Evolutionary conservation across 2,888 invertebrate species (phyloP), one percentile per base, ranked within the genome.

Genomic region (Aspidiotus destructor): DNA sequence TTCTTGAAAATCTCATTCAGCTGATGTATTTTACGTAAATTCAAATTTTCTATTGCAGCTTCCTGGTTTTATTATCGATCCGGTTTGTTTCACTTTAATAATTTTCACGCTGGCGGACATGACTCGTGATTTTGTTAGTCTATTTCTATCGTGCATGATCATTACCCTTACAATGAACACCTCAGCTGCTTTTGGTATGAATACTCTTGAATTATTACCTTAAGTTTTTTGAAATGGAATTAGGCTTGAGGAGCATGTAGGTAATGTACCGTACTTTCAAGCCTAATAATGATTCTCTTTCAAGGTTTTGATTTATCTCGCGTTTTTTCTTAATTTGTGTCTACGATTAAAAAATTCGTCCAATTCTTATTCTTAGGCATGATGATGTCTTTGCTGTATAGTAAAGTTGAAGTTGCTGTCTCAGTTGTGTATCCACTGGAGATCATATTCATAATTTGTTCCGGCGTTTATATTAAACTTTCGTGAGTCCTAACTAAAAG

Each of bases 11-110:
- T 28, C 28, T 28, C 48, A 48, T 48, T 48, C 6, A 28, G 5
- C 28, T 28, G 1, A 28, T 5, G 48, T 48, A 48, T 13, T 48
- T 48, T 48, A 48, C 48, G 48, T 48, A 48, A 28, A 28, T 28
- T 48, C 48, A 3, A 2, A n/a, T 58, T 16, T 58, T 58, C 40
- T 16, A 28, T 40, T 65, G 7, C 44, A 67, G 67, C 57, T 67
- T 44, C 67, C 67, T n/a, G 67, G 67, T 44, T 67, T 67, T 44
- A 11, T 58, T 52, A 13, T 67, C 11, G 67, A 67, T 60, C 67
- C 67, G 11, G 28, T 67, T 48, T 42, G 42, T 13, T 67, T 67
- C 48, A 67, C 67, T 8, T 8, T 67, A 16, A 13, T 67, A 2
- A 28, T 67, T 60, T 60, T 55, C 8, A 48, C 44, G 44, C n/a